Evolutionary conservation across 2,113 vertebrate species (phyloP).

Genomic region (Osmerus eperlanus): DNA sequence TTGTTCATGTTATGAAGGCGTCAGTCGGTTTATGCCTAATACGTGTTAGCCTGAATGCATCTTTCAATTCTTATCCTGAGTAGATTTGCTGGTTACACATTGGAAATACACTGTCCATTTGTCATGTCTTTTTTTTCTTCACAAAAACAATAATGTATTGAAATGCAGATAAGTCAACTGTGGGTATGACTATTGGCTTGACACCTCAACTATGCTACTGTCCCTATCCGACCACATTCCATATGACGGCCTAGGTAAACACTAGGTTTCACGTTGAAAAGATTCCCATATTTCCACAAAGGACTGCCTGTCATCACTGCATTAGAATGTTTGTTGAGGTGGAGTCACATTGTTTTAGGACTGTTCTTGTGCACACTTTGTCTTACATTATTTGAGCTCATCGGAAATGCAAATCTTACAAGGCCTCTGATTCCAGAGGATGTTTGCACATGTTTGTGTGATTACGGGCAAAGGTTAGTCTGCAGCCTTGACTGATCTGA

Average conservation of each 20-base stretch:
- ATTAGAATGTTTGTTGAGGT: slow-evolving; percentile 7
- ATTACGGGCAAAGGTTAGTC: background rate
- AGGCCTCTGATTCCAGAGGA: slow-evolving; percentile 1
- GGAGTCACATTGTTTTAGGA: background rate
- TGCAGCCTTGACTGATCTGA: slow-evolving; percentile 4
- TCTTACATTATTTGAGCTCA: too few species aligned
- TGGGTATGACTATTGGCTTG: too few species aligned
- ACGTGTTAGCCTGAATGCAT: too few species aligned
- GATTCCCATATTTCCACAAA: background rate
- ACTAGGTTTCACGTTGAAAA: background rate
- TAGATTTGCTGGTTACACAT: too few species aligned
- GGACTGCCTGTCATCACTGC: background rate
- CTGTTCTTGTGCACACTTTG: background rate
- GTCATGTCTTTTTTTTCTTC: too few species aligned
- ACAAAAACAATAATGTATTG: too few species aligned
- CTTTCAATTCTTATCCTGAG: too few species aligned
- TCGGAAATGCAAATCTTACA: background rate
- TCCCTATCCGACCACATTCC: slow-evolving; percentile 9
- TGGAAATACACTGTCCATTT: too few species aligned
- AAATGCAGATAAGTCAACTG: too few species aligned
- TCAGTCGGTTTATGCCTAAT: too few species aligned
- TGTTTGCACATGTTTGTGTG: slow-evolving; percentile 13
- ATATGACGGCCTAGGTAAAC: background rate
- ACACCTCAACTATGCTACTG: background rate
- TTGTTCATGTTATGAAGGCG: too few species aligned